phyloP scores from a whole-genome alignment of 2,113 vertebrate genomes.

The Pygoscelis antarcticus region DNA sequence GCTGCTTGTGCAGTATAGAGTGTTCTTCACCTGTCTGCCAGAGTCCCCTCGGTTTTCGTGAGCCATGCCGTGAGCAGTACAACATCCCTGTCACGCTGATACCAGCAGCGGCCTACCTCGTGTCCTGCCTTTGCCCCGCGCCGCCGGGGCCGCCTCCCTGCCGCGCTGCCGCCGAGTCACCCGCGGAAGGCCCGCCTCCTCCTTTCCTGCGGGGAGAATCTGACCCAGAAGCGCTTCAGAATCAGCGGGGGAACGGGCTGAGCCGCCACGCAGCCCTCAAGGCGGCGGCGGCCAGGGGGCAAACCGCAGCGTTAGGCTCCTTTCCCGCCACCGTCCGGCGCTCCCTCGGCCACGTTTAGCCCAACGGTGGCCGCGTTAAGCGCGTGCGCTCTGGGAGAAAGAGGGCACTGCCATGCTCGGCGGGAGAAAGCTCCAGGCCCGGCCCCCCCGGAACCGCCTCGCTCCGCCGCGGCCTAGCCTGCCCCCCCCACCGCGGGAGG shows the following conservation, averaged over 20 bases:
- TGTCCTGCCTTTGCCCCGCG: neutral
- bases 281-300: no score
- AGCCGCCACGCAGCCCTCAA: neutral
- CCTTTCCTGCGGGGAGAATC: fast-evolving
- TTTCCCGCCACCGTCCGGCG: neutral
- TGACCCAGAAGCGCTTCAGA: neutral
- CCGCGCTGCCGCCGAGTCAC: neutral
- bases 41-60: fast-evolving
- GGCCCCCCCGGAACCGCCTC: neutral
- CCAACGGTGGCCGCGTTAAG: neutral
- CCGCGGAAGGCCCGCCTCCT: neutral
- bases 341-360: neutral
- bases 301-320: neutral
- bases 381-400: neutral
- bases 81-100: fast-evolving
- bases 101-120: neutral
- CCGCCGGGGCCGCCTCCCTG: neutral
- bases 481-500: neutral
- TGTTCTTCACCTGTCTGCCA: neutral
- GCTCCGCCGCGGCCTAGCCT: neutral
- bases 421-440: neutral
- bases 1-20: fast-evolving
- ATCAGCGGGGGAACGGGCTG: neutral
- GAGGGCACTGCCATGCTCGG: no score
- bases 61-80: fast-evolving